These are phyloP conservation scores for Ia io DNA, from an alignment of 2,113 vertebrate species.

Conservation along the genomic window DNA sequence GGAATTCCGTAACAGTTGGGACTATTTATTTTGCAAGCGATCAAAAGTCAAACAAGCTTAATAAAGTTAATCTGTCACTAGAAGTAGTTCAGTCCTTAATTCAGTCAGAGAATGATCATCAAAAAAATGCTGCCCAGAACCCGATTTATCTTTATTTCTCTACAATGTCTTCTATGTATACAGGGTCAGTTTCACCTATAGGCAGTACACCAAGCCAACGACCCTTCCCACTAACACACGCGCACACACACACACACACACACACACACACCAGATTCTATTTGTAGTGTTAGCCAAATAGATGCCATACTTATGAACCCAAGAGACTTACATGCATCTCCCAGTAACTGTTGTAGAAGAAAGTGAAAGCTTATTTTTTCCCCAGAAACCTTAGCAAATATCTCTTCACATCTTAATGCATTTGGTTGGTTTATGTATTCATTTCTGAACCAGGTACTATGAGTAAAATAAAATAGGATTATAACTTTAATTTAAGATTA, in stretches of 20 bases:
- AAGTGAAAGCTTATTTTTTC: not conserved
- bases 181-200: not conserved
- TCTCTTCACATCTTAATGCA: not conserved
- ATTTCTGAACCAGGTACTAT: not conserved
- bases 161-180: not conserved
- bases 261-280: not conserved
- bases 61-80: not conserved
- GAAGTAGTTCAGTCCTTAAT: not conserved
- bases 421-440: not conserved
- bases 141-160: not conserved
- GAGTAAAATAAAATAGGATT: not conserved
- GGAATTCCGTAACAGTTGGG: not conserved
- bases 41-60: not conserved
- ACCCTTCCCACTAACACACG: not conserved
- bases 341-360: not conserved
- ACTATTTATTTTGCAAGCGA: not conserved
- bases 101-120: not conserved
- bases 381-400: not conserved
- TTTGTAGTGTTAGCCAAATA: not conserved
- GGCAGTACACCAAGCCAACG: rapidly evolving
- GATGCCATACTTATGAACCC: not conserved
- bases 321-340: not conserved
- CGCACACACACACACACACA: not conserved
- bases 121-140: not conserved
- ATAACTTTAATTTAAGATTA: not conserved